phyloP scores from a whole-genome alignment of 2,113 vertebrate genomes.

The Silurus meridionalis region DNA sequence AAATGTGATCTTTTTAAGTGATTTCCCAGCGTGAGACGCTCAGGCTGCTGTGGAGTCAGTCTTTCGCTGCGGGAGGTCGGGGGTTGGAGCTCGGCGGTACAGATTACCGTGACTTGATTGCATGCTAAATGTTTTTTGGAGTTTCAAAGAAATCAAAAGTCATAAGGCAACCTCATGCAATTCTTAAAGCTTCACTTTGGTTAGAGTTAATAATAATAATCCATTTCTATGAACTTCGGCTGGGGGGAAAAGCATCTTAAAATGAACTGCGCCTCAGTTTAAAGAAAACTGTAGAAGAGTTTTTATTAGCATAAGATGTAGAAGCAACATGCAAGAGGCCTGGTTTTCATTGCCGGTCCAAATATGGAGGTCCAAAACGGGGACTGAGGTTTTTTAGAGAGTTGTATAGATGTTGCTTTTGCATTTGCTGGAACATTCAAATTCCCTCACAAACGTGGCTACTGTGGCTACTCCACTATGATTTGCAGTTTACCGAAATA shows the following conservation, averaged over 20 bases:
- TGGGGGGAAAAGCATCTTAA: neutral
- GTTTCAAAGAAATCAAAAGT: neutral
- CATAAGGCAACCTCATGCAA: neutral
- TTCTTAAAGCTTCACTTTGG: neutral
- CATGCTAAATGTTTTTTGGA: neutral
- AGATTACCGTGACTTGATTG: neutral
- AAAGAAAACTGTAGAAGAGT: neutral
- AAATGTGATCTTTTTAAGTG: conserved; percentile 22
- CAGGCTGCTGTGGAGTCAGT: conserved; percentile 20
- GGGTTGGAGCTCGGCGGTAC: neutral
- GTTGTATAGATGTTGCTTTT: neutral
- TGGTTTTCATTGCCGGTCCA: neutral
- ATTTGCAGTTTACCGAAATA: too few species aligned
- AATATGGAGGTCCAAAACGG: neutral
- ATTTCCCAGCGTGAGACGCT: neutral
- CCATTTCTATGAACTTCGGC: too few species aligned
- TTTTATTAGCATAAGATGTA: neutral
- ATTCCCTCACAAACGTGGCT: too few species aligned
- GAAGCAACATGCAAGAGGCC: neutral
- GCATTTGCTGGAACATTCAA: too few species aligned
- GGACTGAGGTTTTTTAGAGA: neutral
- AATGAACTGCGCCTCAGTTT: neutral
- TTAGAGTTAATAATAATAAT: neutral
- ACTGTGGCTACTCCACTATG: too few species aligned
- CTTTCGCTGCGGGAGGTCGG: conserved; percentile 10